Conservation (phyloP, 2,797 vertebrate genomes). For the Orestias chungarensis region DNA sequence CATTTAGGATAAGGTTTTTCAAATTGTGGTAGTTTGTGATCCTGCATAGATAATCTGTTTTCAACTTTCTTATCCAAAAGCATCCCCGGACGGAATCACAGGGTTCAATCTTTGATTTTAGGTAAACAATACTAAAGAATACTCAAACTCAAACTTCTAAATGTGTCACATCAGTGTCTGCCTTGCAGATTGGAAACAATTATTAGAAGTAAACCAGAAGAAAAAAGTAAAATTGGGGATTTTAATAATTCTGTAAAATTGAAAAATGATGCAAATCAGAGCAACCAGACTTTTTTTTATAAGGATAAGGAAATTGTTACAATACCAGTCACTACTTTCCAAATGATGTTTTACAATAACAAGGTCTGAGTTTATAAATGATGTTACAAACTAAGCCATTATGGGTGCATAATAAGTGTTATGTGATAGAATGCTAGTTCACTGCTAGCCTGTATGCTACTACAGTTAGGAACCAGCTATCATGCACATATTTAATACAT, state of each 20-base stretch:
- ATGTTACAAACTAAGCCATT: slow-evolving; percentile 18
- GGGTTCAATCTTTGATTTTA: no score
- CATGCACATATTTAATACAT: slow-evolving; percentile 15
- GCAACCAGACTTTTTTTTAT: background rate
- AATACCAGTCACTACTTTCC: slow-evolving; percentile 3
- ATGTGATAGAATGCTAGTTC: slow-evolving; percentile 38
- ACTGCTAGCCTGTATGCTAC: slow-evolving; percentile 15
- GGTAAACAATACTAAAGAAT: background rate
- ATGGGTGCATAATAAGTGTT: slow-evolving; percentile 24
- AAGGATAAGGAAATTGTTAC: background rate
- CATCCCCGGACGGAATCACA: no score
- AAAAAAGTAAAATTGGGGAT: background rate
- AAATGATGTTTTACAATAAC: background rate
- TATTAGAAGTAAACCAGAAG: background rate
- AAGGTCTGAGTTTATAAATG: slow-evolving; percentile 7
- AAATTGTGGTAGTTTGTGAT: no score
- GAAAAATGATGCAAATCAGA: background rate
- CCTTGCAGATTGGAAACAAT: background rate
- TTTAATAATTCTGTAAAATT: background rate
- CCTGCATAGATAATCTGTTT: no score
- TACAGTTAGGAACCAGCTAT: slow-evolving; percentile 29
- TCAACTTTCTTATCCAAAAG: no score
- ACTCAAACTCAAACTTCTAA: no score
- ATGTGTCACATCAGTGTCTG: background rate
- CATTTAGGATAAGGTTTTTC: no score